These are phyloP conservation scores for Anguilla megastoma DNA, from an alignment of 2,797 vertebrate genomes.

Conservation along the genomic window DNA sequence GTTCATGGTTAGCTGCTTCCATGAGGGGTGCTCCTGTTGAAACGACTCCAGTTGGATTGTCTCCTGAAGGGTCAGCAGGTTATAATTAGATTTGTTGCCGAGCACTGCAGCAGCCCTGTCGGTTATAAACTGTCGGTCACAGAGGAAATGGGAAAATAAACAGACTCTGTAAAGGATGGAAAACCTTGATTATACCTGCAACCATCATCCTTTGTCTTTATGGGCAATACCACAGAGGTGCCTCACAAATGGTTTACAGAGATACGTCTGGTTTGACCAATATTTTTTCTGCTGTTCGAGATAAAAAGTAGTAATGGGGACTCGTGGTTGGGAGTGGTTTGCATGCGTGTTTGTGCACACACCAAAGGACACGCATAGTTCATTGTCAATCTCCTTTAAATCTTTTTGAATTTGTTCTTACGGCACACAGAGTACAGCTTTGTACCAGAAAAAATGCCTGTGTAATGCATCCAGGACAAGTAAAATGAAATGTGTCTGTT, in stretches of 20 bases:
- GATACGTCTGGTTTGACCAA: conserved; percentile 7
- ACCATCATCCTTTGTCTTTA: conserved; percentile 11
- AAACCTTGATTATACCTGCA: conserved; percentile 8
- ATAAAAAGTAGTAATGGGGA: neutral
- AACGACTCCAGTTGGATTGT: neutral
- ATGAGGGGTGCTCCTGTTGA: neutral
- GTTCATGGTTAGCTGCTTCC: neutral
- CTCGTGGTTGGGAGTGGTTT: neutral
- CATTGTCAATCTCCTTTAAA: neutral
- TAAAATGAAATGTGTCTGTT: neutral
- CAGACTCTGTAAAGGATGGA: conserved; percentile 12
- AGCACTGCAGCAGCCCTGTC: neutral
- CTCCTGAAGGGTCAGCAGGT: neutral
- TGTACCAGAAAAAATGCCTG: neutral
- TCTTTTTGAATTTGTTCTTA: neutral
- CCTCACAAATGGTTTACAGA: conserved; percentile 13
- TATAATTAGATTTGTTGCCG: conserved; percentile 10
- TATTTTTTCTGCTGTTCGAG: neutral
- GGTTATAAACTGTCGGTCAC: neutral
- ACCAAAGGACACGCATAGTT: neutral
- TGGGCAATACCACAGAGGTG: conserved; percentile 19
- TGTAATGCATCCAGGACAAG: neutral
- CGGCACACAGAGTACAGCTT: neutral
- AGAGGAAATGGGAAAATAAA: conserved; percentile 28
- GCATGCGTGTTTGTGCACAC: neutral